Evolutionary conservation across 1,140 invertebrate species (phyloP), one percentile per base, ranked within the genome.

Genomic region (Drosophila sucinea): DNA sequence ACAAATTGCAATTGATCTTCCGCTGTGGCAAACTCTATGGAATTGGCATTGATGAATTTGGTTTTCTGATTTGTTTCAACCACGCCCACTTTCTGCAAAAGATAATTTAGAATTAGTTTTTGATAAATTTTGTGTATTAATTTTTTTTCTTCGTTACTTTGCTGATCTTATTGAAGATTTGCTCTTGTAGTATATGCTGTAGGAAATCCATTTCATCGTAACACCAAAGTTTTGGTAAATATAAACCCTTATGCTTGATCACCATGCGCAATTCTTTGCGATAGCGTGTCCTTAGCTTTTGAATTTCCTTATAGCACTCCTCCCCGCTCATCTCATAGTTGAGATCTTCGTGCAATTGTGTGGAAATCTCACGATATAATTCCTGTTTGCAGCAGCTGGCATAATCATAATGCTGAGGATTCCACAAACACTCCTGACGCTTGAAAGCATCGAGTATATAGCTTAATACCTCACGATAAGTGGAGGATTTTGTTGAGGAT

Each of bases 151-250:
- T 11, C 38, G 27, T 54, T 62, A 90, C 87, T 73, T 91, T 91
- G 70, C 73, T 91, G 10, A 91, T 80, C 41, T 85, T 85, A 3
- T 75, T 82, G 17, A 73, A 85, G 54, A 91, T 82, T 40, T 91
- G 90, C 8, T 91, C 77, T 4, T 91, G 85, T 4, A 91, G 51
- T 57, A 91, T 90, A 5, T 80, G 73, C 0, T 85, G 81, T 17
- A 91, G 60, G 30, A 91, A 91, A 32, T 91, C 90, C 56, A 91
- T 80, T 51, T 91, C 77, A 57, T 91, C 90, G 47, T 87, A 91
- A 55, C 90, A 91, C 90, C 90, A 91, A 3, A 91, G 69, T 57
- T 91, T 91, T 10, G 90, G 90, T 60, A 91, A 38, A 35, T 91
- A 91, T 51, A 91, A 58, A 1, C 90, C 90, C 58, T 91, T 91